Evolutionary conservation across 1,140 invertebrate genomes (phyloP).

Genomic region (Planococcus citri): DNA sequence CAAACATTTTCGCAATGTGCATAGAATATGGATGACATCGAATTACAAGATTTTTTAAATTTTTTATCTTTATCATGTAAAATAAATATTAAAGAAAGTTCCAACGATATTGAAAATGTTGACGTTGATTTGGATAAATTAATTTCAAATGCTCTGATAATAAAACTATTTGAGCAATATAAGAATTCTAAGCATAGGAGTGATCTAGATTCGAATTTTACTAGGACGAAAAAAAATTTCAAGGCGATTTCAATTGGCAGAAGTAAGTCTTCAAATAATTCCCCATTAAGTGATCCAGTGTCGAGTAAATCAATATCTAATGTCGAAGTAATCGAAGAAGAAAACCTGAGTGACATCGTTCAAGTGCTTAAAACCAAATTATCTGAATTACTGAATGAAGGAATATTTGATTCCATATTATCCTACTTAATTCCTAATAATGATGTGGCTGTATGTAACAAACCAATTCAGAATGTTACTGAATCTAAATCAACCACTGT

Average conservation of each 20-base stretch:
- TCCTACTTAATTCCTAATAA: constrained; percentile 9
- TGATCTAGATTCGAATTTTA: not conserved
- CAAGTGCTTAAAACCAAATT: not conserved
- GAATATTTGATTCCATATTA: constrained; percentile 3
- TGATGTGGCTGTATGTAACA: not conserved
- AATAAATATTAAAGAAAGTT: constrained; percentile 11
- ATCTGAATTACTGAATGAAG: not conserved
- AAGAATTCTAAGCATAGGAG: no score
- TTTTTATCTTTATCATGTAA: constrained; percentile 9
- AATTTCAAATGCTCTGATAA: not conserved
- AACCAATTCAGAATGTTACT: not conserved
- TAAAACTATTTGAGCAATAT: not conserved
- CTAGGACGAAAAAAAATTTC: not conserved
- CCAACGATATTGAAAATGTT: not conserved
- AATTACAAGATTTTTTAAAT: constrained; percentile 4
- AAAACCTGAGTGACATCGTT: not conserved
- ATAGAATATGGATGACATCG: not conserved
- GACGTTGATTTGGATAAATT: not conserved
- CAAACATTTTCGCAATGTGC: not conserved
- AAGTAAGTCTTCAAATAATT: not conserved
- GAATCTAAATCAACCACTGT: not conserved
- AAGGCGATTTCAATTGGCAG: not conserved
- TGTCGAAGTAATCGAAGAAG: not conserved
- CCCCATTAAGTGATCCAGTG: not conserved
- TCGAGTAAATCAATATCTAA: not conserved